Evolutionary conservation across 2,888 invertebrate species (phyloP), one percentile per base, ranked within the genome.

Genomic region (Stramonita haemastoma): DNA sequence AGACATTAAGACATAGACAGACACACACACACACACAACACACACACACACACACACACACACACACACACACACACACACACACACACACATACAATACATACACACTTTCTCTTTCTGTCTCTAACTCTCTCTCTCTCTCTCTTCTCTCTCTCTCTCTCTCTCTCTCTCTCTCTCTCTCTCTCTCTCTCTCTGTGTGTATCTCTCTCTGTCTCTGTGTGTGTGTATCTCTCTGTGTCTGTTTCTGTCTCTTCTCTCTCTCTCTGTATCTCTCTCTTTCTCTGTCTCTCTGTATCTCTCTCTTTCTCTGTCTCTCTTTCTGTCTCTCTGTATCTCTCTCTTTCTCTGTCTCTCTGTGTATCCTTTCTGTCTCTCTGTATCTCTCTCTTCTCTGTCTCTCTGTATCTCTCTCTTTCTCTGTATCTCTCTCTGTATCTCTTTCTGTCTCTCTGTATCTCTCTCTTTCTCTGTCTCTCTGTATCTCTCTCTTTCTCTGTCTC

Each of bases 111-210:
- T 22, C n/a, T 77, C n/a, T 84, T 36, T 84, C 36, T 84, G 36
- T 66, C 36, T 73, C 86, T 46, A 1, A 6, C n/a, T 17, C 15
- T 56, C 29, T 84, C 29, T 84, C 13, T n/a, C 22, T 46, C 56
- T 66, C 19, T 66, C 66, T 13, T 17, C 13, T 36, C 15, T 11
- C 13, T 13, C n/a, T 46, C 57, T n/a, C 26, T 73, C 70, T 73
- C 70, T 4, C 56, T 60, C 29, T 57, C 73, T 73, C 73, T 73
- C 1, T 73, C 73, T 34, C 19, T 73, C 87, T 87, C 73, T 70
- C 87, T 32, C 73, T 87, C 73, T 73, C 86, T 84, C 84, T 34
- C 84, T 34, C 84, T 84, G 36, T 84, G 34, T 84, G 36, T 84
- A 6, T 36, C 36, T 84, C 4, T 77, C 77, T 77, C 77, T 46